A percentile compares a stretch with the other conserved stretches of the same genome.
phyloP scores from a whole-genome alignment of 2,797 vertebrate genomes.

The Loriculus beryllinus region DNA sequence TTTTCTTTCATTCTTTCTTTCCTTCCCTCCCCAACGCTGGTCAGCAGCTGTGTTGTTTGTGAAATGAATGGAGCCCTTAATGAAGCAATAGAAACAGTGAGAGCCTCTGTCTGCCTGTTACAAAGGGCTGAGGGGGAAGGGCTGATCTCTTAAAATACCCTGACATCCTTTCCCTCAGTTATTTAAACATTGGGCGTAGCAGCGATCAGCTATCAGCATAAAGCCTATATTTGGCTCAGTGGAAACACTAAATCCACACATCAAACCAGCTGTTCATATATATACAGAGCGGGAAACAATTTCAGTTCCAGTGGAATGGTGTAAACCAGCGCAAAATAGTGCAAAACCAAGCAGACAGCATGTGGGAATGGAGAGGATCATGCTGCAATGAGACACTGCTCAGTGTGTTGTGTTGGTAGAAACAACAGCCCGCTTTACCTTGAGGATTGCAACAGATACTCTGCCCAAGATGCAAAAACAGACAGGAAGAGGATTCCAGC shows the following conservation, averaged over 20 bases:
- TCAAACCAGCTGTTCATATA: not conserved
- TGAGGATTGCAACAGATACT: not conserved
- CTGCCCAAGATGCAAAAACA: not conserved
- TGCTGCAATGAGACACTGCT: not conserved
- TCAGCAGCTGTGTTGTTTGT: conserved; percentile 55
- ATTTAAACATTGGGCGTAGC: not conserved
- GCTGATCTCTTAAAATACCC: conserved; percentile 33
- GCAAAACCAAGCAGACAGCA: not conserved
- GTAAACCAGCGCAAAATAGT: not conserved
- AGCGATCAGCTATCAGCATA: not conserved
- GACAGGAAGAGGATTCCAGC: conserved; percentile 9
- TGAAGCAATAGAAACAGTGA: conserved; percentile 47
- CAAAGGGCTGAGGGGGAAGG: conserved; percentile 20
- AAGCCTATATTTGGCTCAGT: not conserved
- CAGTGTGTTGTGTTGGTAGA: not conserved
- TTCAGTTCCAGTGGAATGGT: not conserved
- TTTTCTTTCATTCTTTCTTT: not conserved
- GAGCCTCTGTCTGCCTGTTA: not conserved
- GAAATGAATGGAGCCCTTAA: conserved; percentile 63
- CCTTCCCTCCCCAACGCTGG: not conserved
- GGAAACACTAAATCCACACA: not conserved
- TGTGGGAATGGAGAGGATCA: not conserved
- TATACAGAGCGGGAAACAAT: not conserved
- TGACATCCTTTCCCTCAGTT: conserved; percentile 25
- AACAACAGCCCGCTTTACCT: not conserved